Percentiles rank a stretch among this genome's conserved stretches.
phyloP scores from a whole-genome alignment of 2,888 invertebrate genomes.

The Limnephilus lunatus region DNA sequence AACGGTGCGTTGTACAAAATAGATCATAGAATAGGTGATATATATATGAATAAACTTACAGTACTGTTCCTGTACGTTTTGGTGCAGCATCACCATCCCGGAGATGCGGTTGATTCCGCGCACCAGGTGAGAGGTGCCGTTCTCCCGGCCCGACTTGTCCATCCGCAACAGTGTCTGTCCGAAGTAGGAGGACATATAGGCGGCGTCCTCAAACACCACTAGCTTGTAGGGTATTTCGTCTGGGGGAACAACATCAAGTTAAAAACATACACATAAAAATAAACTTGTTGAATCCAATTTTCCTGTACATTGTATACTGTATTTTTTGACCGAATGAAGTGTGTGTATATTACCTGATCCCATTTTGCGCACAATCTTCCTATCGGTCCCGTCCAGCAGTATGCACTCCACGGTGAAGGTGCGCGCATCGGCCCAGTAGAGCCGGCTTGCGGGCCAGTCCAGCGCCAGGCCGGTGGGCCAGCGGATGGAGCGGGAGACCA shows the following conservation, averaged over 20 bases:
- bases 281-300: too few relatives aligned
- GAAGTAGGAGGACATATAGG: conserved; percentile 82
- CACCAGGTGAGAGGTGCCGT: conserved; percentile 75
- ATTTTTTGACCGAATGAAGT: too few relatives aligned
- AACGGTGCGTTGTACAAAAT: too few relatives aligned
- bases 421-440: conserved; percentile 93
- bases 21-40: too few relatives aligned
- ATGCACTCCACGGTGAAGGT: conserved; percentile 84
- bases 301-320: too few relatives aligned
- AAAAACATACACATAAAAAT: too few relatives aligned
- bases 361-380: conserved; percentile 74
- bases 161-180: conserved; percentile 80
- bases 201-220: conserved; percentile 84
- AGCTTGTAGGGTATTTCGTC: conserved; percentile 83
- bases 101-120: conserved; percentile 78
- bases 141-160: conserved; percentile 82
- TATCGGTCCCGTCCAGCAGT: conserved; percentile 82
- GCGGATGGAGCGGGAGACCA: conserved; percentile 80
- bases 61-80: conserved; percentile 79
- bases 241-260: conserved; percentile 56
- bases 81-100: conserved; percentile 83
- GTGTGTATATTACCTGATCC: neutral
- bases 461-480: conserved; percentile 88
- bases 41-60: conserved; percentile 68
- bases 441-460: conserved; percentile 83